Evolutionary conservation across 1,140 invertebrate genomes (phyloP).

Genomic region (Stegodyphus mimosarum): DNA sequence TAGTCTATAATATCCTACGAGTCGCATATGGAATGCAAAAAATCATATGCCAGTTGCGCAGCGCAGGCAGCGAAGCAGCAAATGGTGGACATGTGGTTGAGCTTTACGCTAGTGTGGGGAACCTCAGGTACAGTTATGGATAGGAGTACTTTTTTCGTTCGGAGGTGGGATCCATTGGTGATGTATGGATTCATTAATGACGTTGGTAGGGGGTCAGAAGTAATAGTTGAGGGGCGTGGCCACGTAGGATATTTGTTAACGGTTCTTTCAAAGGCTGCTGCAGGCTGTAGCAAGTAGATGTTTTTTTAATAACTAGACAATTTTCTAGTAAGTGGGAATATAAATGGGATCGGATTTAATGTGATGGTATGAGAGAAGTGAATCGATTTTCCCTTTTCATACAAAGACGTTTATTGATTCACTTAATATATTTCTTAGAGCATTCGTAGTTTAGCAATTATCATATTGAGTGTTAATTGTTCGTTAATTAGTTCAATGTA

Average conservation of each 20-base stretch:
- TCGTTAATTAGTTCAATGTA: too few relatives aligned
- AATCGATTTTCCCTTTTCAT: too few relatives aligned
- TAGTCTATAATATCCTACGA: too few relatives aligned
- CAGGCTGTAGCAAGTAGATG: neutral
- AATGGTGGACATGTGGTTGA: constrained; percentile 22
- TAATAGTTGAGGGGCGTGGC: neutral
- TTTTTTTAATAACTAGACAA: too few relatives aligned
- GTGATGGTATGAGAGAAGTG: too few relatives aligned
- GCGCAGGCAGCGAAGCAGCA: constrained; percentile 22
- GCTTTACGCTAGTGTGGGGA: neutral
- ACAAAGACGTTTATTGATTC: too few relatives aligned
- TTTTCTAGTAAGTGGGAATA: too few relatives aligned
- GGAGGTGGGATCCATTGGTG: constrained; percentile 3
- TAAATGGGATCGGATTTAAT: too few relatives aligned
- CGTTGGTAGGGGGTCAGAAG: neutral
- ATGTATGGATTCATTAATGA: constrained; percentile 37
- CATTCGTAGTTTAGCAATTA: too few relatives aligned
- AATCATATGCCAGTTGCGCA: constrained; percentile 16
- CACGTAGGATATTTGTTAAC: constrained; percentile 1
- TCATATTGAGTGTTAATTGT: too few relatives aligned
- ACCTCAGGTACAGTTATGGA: constrained; percentile 12
- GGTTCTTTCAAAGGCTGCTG: constrained; percentile 11
- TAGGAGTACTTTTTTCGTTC: neutral
- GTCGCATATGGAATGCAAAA: neutral
- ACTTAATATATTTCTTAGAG: too few relatives aligned